phyloP scores from a whole-genome alignment of 2,797 vertebrate species.

The Falco naumanni region DNA sequence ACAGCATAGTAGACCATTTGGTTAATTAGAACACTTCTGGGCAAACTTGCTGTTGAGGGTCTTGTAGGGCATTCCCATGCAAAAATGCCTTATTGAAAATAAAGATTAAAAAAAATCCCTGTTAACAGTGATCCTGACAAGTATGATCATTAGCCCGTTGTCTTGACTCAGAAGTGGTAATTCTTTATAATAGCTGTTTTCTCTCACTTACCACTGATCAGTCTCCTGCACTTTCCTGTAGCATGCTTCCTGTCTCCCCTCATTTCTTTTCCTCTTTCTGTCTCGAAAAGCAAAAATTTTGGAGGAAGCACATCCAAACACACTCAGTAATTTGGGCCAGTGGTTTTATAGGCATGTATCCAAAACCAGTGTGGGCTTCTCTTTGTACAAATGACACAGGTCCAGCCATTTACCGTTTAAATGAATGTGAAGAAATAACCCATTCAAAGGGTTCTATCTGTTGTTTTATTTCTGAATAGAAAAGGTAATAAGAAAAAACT shows the following conservation, averaged over 20 bases:
- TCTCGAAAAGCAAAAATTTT: neutral
- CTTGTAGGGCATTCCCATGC: constrained; percentile 54
- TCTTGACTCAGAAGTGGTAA: neutral
- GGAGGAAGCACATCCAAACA: neutral
- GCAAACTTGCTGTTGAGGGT: constrained; percentile 51
- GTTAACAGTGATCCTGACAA: constrained; percentile 47
- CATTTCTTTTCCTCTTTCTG: neutral
- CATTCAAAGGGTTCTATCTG: neutral
- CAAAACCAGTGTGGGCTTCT: neutral
- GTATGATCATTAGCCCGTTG: constrained; percentile 39
- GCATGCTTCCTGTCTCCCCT: neutral
- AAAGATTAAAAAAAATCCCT: constrained; percentile 15
- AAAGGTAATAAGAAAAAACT: neutral
- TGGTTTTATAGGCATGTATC: neutral
- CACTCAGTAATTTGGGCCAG: neutral
- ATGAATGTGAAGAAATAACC: neutral
- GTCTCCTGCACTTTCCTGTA: neutral
- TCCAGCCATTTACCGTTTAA: neutral
- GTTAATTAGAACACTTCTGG: constrained; percentile 76
- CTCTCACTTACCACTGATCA: neutral
- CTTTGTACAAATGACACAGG: neutral
- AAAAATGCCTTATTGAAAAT: constrained; percentile 60
- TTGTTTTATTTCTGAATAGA: neutral
- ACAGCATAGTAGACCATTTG: constrained; percentile 64
- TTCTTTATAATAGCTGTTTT: constrained; percentile 19